These are phyloP conservation scores for Adoxophyes honmai DNA, from an alignment of 1,140 invertebrate species.

Conservation along the genomic window DNA sequence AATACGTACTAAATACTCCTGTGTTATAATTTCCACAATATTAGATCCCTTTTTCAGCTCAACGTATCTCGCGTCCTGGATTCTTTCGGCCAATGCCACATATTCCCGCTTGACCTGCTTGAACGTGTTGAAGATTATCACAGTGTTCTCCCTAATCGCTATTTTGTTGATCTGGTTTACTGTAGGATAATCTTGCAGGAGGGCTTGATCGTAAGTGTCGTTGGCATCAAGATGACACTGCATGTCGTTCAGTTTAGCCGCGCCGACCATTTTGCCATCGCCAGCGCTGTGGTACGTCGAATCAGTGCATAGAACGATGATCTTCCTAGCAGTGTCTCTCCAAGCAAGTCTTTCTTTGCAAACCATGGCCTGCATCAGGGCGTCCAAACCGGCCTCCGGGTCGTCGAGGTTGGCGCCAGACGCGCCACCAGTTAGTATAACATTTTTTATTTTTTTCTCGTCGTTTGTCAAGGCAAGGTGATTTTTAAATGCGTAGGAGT, in stretches of 20 bases:
- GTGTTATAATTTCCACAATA: constrained; percentile 84
- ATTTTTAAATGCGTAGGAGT: constrained; percentile 92
- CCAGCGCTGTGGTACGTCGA: constrained; percentile 81
- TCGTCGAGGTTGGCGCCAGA: constrained; percentile 84
- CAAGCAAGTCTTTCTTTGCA: constrained; percentile 82
- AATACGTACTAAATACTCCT: constrained; percentile 75
- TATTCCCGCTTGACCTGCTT: constrained; percentile 70
- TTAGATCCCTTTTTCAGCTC: constrained; percentile 78
- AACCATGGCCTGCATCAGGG: constrained; percentile 85
- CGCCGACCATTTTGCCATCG: constrained; percentile 87
- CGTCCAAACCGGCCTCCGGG: constrained; percentile 89
- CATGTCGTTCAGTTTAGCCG: constrained; percentile 91
- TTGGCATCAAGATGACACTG: constrained; percentile 84
- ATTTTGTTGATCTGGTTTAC: constrained; percentile 47
- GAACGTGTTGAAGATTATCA: constrained; percentile 11
- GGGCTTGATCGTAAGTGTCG: constrained; percentile 83
- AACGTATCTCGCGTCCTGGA: constrained; percentile 74
- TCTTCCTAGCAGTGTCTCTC: constrained; percentile 79
- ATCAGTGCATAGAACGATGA: constrained; percentile 82
- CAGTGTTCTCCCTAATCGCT: neutral
- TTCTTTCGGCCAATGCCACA: constrained; percentile 79
- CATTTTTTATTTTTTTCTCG: constrained; percentile 81
- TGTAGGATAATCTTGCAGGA: constrained; percentile 83
- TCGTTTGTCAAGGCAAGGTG: constrained; percentile 88
- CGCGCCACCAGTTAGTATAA: constrained; percentile 68